Evolutionary conservation across 2,113 vertebrate species (phyloP), one percentile per base, ranked within the genome.

Genomic region (Danionella cerebrum): DNA sequence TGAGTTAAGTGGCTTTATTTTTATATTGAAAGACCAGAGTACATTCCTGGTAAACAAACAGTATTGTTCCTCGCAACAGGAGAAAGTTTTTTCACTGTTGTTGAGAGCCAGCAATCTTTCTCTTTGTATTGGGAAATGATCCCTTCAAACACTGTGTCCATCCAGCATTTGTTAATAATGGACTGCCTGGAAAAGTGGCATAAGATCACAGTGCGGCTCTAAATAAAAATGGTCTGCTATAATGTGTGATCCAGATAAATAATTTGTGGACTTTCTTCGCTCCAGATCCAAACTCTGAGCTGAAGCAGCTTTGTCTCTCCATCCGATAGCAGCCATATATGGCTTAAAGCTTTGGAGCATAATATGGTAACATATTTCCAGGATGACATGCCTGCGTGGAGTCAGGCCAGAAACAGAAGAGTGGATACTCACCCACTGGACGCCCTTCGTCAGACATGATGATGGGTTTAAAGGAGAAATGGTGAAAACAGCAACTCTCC

Each of bases 401-500:
- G 44, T 51, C 67, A 31, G 11, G 70, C 75, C 77, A 76, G 71
- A 70, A 69, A 65, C 77, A 67, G 60, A 64, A 77, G 41, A 48
- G 51, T 22, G 10, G 62, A 62, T 35, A 78, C 95, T 94, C 86
- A 98, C 96, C 94, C 70, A 87, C 87, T 18, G 88, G 86, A 78
- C 88, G 91, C 82, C 91, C 94, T 85, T 97, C 94, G 76, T 98
- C 94, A 55, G 94, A 97, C 94, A 98, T 98, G 77, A 83, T 86
- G 81, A 12, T 3, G 70, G 70, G 70, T 31, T 29, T 70, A 42
- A 27, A 38, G 51, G 25, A 14, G 42, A 5, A 41, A 10, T 10
- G 53, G 29, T n/a, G 24, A 35, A 70, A 67, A 21, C 67, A 72
- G 60, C 18, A 18, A 16, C 59, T 63, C 65, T 64, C 39, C 57